These are phyloP conservation scores for Drosophila mojavensis DNA, from an alignment of 1,140 invertebrate species.

Conservation along the genomic window DNA sequence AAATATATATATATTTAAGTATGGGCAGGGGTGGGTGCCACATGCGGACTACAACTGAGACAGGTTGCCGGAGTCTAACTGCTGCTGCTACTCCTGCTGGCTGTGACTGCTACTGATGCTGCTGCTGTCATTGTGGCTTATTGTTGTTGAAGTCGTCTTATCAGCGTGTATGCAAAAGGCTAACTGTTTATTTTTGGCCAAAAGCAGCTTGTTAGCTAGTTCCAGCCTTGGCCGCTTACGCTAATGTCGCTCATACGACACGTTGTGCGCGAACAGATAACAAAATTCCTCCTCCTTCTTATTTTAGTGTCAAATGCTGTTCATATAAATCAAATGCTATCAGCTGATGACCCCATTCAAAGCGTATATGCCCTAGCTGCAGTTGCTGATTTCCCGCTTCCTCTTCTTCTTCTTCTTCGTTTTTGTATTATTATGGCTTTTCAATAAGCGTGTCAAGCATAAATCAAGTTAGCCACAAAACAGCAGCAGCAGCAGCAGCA, in stretches of 20 bases:
- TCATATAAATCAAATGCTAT: constrained; percentile 78
- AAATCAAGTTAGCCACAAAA: constrained; percentile 52
- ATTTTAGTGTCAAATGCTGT: constrained; percentile 70
- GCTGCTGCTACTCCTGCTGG: neutral
- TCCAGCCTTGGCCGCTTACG: neutral
- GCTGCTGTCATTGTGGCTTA: constrained; percentile 57
- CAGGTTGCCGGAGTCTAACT: constrained; percentile 51
- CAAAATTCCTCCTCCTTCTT: constrained; percentile 17
- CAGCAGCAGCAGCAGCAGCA: neutral
- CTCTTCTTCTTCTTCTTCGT: too few species aligned
- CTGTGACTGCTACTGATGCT: constrained; percentile 22
- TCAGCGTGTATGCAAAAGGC: constrained; percentile 72
- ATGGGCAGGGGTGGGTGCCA: constrained; percentile 27
- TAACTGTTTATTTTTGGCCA: constrained; percentile 52
- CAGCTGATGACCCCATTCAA: constrained; percentile 75
- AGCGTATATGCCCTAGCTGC: constrained; percentile 1
- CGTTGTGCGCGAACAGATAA: constrained; percentile 70
- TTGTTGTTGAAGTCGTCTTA: constrained; percentile 66
- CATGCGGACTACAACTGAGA: constrained; percentile 37
- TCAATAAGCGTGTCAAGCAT: constrained; percentile 82
- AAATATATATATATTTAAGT: neutral
- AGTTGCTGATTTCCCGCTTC: neutral
- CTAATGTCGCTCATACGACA: constrained; percentile 81
- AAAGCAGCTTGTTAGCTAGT: constrained; percentile 61
- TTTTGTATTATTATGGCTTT: constrained; percentile 54